phyloP scores from a whole-genome alignment of 2,888 invertebrate species.

The Agriopis aurantiaria region DNA sequence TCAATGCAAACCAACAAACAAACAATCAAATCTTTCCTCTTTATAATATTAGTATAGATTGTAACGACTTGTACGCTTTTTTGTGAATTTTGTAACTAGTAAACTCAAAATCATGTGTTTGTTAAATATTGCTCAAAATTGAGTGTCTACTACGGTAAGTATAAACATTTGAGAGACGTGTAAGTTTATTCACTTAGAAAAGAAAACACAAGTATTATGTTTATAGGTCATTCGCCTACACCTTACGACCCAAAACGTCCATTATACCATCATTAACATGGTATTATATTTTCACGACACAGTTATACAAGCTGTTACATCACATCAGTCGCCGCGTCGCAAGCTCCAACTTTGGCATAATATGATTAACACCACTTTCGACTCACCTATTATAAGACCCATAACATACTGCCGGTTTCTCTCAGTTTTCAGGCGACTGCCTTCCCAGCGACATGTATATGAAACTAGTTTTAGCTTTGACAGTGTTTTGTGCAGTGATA shows the following conservation, averaged over 20 bases:
- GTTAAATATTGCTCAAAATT: too few species aligned
- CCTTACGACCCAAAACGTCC: slow-evolving; percentile 21
- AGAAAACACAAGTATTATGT: slow-evolving; percentile 20
- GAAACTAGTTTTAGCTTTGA: slow-evolving; percentile 43
- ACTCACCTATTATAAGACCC: slow-evolving; percentile 74
- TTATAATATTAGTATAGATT: too few species aligned
- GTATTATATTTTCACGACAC: slow-evolving; percentile 34
- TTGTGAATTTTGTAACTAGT: too few species aligned
- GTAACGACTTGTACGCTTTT: too few species aligned
- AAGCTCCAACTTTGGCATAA: slow-evolving; percentile 57
- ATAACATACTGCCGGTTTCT: slow-evolving; percentile 57
- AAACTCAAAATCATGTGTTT: too few species aligned
- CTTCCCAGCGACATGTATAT: slow-evolving; percentile 36
- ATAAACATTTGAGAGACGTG: too few species aligned
- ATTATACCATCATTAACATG: slow-evolving; percentile 32
- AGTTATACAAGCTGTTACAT: slow-evolving; percentile 55
- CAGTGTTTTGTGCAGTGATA: slow-evolving; percentile 57
- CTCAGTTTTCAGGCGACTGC: slow-evolving; percentile 67
- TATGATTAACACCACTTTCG: slow-evolving; percentile 79
- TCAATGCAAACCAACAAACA: too few species aligned
- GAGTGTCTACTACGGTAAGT: too few species aligned
- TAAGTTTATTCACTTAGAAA: not conserved
- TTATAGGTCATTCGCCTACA: slow-evolving; percentile 28
- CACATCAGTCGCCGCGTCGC: slow-evolving; percentile 41
- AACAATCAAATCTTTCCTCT: too few species aligned